Base-by-base conservation (phyloP, 2,113 vertebrate genomes). In the Eonycteris spelaea region DNA sequence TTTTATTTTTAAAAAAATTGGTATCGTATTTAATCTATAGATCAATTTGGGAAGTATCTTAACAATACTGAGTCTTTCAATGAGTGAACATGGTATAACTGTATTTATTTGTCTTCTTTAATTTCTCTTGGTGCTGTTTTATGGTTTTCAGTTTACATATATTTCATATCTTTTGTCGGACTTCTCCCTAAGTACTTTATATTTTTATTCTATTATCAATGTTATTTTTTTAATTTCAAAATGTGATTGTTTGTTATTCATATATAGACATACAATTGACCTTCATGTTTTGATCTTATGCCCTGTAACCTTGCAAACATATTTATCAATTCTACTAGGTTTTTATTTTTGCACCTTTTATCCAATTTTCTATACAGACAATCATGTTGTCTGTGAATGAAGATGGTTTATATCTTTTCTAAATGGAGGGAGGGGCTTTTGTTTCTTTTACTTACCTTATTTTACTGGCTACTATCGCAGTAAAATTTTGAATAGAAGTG, bases 401-500 rank as follows among this genome's bases (percentile, higher is more conserved):
- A 80, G 71, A 10, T 3, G 28, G 61, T 11, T 65, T 19, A 5
- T 28, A 9, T 14, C 45, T 24, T 79, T 35, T 45, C 7, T 24
- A 43, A 73, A 51, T 51, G 48, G 48, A 3, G 48, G 12, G 11
- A 16, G 38, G 53, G 43, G 0, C 9, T 13, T 86, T 74, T n/a
- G 6, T 24, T 65, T 86, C 18, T 13, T 57, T 73, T 40, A 6
- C 67, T 55, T 88, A 63, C 35, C 77, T 33, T 67, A 35, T 73
- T 48, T 79, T 40, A 75, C 12, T 28, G 16, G 91, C 84, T 35
- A 70, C 33, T 12, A 4, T 51, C 18, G 35, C 7, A 55, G 43
- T 35, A 8, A 21, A 40, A 8, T 11, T 6, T 10, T 12, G 18
- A 40, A 0, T 4, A 0, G 35, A 67, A 22, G 22, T 7, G 7